A percentile compares a stretch with the other conserved stretches of the same genome.
phyloP scores from a whole-genome alignment of 1,140 invertebrate species.

The Akabosia matsudoensis region DNA sequence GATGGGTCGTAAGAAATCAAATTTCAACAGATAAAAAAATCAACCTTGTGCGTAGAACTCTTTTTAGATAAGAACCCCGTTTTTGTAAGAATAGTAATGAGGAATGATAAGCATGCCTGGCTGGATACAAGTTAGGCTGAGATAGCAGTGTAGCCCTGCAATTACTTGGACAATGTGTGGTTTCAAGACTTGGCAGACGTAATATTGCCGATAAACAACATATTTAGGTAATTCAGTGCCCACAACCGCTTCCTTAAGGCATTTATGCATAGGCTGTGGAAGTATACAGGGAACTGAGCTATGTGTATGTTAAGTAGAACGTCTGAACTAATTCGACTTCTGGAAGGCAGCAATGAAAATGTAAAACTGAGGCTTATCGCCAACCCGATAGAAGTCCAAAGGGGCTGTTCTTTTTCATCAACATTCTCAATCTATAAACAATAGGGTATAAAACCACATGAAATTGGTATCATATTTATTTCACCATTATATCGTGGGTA shows the following conservation, averaged over 20 bases:
- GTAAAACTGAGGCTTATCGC: not conserved
- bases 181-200: not conserved
- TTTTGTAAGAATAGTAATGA: not conserved
- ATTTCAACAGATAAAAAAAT: not conserved
- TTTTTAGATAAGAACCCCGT: not conserved
- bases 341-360: not conserved
- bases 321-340: not conserved
- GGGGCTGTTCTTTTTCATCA: not conserved
- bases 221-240: not conserved
- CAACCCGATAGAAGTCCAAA: not conserved
- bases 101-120: not conserved
- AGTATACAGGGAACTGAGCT: not conserved
- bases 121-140: no score
- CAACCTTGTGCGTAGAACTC: not conserved
- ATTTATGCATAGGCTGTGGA: no score
- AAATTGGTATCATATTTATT: not conserved
- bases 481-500: not conserved
- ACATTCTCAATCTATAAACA: no score
- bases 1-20: not conserved
- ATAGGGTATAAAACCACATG: not conserved
- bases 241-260: not conserved
- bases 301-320: not conserved
- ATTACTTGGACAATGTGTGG: not conserved
- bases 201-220: not conserved
- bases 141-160: not conserved